Evolutionary conservation across 2,797 vertebrate species (phyloP).

Genomic region (Peromyscus melanophrys): DNA sequence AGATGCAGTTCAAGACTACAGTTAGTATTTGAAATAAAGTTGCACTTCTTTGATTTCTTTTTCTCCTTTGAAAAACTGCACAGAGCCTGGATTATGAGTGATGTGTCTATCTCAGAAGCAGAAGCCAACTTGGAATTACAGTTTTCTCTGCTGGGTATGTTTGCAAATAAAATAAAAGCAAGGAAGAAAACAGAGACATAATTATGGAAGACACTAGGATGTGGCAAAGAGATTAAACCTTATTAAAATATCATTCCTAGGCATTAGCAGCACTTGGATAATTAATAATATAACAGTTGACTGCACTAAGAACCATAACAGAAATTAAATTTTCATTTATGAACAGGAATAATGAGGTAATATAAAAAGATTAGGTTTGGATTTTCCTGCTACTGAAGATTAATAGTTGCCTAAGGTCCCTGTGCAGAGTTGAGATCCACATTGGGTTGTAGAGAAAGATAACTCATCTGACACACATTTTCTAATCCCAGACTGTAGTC

Average conservation of each 20-base stretch:
- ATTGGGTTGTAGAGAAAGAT: conserved; percentile 69
- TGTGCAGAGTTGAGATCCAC: conserved; percentile 77
- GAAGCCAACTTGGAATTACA: conserved; percentile 70
- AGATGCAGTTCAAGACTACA: not conserved
- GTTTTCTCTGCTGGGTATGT: conserved; percentile 52
- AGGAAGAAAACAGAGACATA: conserved; percentile 71
- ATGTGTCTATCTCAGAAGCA: conserved; percentile 37
- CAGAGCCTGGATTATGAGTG: conserved; percentile 59
- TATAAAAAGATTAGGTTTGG: conserved; percentile 77
- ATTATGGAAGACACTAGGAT: conserved; percentile 82
- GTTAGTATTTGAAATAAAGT: conserved; percentile 55
- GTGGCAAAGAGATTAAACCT: conserved; percentile 82
- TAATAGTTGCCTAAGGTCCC: conserved; percentile 79
- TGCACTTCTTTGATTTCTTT: not conserved
- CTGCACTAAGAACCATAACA: conserved; percentile 82
- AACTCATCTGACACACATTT: conserved; percentile 76
- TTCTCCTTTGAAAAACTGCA: conserved; percentile 17
- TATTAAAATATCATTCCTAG: conserved; percentile 86
- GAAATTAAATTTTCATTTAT: conserved; percentile 87
- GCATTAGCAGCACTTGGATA: conserved; percentile 83
- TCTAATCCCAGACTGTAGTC: conserved; percentile 44
- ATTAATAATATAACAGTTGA: conserved; percentile 88
- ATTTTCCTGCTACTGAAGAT: conserved; percentile 74
- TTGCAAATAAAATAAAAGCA: conserved; percentile 76
- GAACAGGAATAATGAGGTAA: conserved; percentile 82